These are phyloP conservation scores for Caenorhabditis macrosperma DNA, from an alignment of 2,888 invertebrate genomes.

Conservation along the genomic window DNA sequence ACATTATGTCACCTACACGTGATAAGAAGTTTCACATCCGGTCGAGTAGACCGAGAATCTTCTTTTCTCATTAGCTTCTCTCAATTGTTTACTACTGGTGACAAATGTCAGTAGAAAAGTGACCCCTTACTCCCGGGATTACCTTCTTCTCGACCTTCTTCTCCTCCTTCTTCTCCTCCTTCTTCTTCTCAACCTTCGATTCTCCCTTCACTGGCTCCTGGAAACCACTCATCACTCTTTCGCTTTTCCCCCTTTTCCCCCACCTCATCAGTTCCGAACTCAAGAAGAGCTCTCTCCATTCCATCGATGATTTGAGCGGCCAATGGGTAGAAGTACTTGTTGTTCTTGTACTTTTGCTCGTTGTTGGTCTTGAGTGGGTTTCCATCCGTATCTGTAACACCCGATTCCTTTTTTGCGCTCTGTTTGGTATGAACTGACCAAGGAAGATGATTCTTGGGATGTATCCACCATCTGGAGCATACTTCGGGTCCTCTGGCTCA, in stretches of 20 bases:
- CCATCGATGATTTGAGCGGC: slow-evolving; percentile 72
- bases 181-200: slow-evolving; percentile 41
- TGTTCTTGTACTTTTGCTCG: slow-evolving; percentile 78
- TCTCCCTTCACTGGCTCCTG: slow-evolving; percentile 51
- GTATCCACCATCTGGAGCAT: slow-evolving; percentile 81
- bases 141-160: slow-evolving; percentile 54
- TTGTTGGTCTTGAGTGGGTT: slow-evolving; percentile 79
- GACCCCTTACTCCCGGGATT: neutral
- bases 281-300: slow-evolving; percentile 67
- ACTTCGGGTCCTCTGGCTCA: slow-evolving; percentile 81
- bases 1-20: neutral
- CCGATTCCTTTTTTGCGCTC: neutral
- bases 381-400: slow-evolving; percentile 80
- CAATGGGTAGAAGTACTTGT: slow-evolving; percentile 78
- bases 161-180: slow-evolving; percentile 34
- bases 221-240: slow-evolving; percentile 12
- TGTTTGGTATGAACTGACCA: slow-evolving; percentile 66
- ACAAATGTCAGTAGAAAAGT: neutral
- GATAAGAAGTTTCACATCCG: slow-evolving; percentile 2
- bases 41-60: neutral
- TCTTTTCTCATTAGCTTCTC: slow-evolving; percentile 1
- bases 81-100: neutral
- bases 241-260: slow-evolving; percentile 9
- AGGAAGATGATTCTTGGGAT: slow-evolving; percentile 82
- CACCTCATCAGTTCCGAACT: slow-evolving; percentile 56